Base-by-base conservation (phyloP, 2,888 invertebrate species). In the Camponotus fellah region DNA sequence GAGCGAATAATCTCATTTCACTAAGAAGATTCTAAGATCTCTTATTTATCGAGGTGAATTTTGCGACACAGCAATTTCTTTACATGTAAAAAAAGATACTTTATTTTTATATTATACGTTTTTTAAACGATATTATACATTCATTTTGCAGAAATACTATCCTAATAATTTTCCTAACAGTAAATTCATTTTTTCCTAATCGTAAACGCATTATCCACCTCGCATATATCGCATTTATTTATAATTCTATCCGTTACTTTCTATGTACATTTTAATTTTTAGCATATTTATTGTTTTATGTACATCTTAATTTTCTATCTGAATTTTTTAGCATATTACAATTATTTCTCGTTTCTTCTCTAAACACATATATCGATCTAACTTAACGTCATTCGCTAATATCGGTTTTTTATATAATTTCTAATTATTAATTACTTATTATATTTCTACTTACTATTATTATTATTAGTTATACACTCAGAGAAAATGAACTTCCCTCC, bases 61-160 rank as follows among this genome's bases (percentile, higher is more conserved):
- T 53, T 53, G n/a, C 53, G 3, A 46, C 3, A 46, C 14, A 43
- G 12, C 17, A 17, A 46, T 14, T 8, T 53, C 10, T 34, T 32
- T 5, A 34, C 32, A 46, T 43, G n/a, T 40, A 74, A 32, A 43
- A 69, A 14, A 82, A 90, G 85, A 84, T 79, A 88, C 66, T 89
- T 90, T 89, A 90, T 88, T 89, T 86, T 32, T 69, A 43, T 83
- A 86, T 34, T 56, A 71, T 85, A 49, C 34, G 40, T 84, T 37
- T 75, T 53, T 69, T 86, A 90, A 88, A 87, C 86, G 77, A 71
- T 82, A 74, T 85, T 82, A 65, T 85, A 88, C 68, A 69, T 60
- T 88, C 12, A 60, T 37, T 37, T 84, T 85, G 84, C 82, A 89
- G 90, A 90, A 86, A 82, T 86, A 68, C 58, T 90, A 90, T 84